phyloP scores from a whole-genome alignment of 2,888 invertebrate genomes.

The Girardia tigrina region DNA sequence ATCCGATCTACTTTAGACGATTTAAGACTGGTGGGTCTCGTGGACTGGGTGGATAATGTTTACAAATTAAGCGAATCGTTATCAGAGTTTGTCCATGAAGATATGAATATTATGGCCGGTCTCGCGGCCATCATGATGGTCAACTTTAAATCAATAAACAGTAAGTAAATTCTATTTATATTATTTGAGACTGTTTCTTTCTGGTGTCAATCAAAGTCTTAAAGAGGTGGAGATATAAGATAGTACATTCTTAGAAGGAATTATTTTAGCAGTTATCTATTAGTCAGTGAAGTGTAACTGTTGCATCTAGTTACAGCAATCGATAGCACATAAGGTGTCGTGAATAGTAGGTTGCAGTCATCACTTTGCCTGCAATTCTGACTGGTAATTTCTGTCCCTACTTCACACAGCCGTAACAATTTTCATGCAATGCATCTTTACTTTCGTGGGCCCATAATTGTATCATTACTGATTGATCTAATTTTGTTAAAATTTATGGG shows the following conservation, averaged over 20 bases:
- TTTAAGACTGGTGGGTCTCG: constrained; percentile 23
- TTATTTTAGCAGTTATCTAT: not conserved
- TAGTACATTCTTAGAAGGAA: not conserved
- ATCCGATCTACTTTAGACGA: constrained; percentile 23
- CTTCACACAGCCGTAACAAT: constrained; percentile 2
- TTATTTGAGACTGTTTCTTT: not conserved
- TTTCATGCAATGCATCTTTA: constrained; percentile 1
- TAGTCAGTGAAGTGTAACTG: not conserved
- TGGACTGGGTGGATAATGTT: constrained; percentile 31
- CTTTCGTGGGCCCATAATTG: not conserved
- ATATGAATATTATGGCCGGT: constrained; percentile 32
- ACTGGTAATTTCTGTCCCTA: not conserved
- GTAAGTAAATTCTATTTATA: constrained; percentile 29
- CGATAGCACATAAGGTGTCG: constrained; percentile 13
- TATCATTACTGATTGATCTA: not conserved
- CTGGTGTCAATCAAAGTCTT: constrained; percentile 17
- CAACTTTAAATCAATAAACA: constrained; percentile 29
- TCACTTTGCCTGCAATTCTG: not conserved
- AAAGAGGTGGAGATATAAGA: not conserved
- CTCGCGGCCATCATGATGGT: constrained; percentile 33
- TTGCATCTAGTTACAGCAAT: constrained; percentile 5
- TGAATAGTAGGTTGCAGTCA: not conserved
- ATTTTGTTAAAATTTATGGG: not conserved
- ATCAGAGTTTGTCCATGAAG: constrained; percentile 27
- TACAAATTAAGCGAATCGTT: constrained; percentile 6